phyloP scores from a whole-genome alignment of 2,888 invertebrate genomes.

The Cephus nigrinus region DNA sequence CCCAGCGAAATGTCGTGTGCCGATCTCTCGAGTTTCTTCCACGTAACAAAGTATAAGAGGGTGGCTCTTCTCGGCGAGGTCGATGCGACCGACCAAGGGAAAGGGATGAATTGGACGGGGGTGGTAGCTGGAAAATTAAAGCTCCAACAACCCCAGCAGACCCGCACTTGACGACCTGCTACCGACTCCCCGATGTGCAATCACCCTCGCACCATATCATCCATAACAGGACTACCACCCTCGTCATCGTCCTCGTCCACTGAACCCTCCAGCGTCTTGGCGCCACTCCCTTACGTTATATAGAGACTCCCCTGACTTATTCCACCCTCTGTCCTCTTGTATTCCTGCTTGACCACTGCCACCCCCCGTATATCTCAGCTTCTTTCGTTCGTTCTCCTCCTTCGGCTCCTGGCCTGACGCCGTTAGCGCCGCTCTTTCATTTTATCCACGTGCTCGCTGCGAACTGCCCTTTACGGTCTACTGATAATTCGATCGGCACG shows the following conservation, averaged over 20 bases:
- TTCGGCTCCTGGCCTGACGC: not conserved
- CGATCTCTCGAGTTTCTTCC: not conserved
- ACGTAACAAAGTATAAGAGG: not conserved
- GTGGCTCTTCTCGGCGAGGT: not conserved
- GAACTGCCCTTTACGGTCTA: not conserved
- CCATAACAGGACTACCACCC: not conserved
- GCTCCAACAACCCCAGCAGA: conserved; percentile 17
- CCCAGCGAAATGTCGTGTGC: not conserved
- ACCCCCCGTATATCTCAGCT: not conserved
- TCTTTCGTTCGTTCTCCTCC: not conserved
- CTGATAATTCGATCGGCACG: not conserved
- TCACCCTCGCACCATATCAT: conserved; percentile 5
- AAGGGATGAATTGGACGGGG: conserved; percentile 23
- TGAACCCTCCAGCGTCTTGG: not conserved
- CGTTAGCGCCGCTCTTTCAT: not conserved
- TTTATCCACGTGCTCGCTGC: not conserved
- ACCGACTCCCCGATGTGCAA: conserved; percentile 7
- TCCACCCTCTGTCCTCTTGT: conserved; percentile 6
- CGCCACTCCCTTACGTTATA: conserved; percentile 8
- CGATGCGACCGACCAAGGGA: not conserved
- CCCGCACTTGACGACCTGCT: not conserved
- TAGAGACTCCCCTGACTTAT: not conserved
- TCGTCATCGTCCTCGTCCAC: not conserved
- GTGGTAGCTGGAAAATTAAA: conserved; percentile 34
- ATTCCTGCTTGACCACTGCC: not conserved